phyloP scores from a whole-genome alignment of 2,797 vertebrate genomes.

The Caiman crocodilus region DNA sequence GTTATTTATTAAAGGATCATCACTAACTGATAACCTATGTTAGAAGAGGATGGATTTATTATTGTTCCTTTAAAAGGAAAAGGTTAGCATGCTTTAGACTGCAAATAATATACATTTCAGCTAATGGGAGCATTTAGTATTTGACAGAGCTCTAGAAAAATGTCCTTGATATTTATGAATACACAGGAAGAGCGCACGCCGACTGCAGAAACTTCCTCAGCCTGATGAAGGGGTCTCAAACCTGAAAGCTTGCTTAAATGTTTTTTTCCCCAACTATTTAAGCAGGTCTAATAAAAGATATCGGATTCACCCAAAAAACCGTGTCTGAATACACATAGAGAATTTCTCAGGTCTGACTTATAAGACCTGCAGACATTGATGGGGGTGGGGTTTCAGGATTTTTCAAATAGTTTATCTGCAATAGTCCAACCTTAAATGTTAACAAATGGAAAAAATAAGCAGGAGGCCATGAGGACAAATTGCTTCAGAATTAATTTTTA shows the following conservation, averaged over 20 bases:
- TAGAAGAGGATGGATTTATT: slow-evolving; percentile 73
- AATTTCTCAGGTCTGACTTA: neutral
- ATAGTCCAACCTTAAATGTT: neutral
- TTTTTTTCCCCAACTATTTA: too few relatives aligned
- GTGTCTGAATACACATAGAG: too few relatives aligned
- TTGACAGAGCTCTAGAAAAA: slow-evolving; percentile 41
- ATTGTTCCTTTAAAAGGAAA: slow-evolving; percentile 48
- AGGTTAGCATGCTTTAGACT: slow-evolving; percentile 57
- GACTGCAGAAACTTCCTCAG: too few relatives aligned
- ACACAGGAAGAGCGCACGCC: neutral
- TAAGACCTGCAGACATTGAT: neutral
- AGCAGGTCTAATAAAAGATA: too few relatives aligned
- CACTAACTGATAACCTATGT: slow-evolving; percentile 60
- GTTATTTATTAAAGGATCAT: slow-evolving; percentile 70
- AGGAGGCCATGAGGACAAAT: neutral
- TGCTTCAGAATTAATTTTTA: neutral
- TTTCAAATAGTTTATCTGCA: slow-evolving; percentile 22
- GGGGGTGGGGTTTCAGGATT: neutral
- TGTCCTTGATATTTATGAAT: slow-evolving; percentile 62
- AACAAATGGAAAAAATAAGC: neutral
- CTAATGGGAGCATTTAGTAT: slow-evolving; percentile 55
- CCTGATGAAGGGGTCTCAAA: too few relatives aligned
- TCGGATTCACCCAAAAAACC: too few relatives aligned
- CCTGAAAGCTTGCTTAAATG: too few relatives aligned
- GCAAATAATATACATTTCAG: slow-evolving; percentile 52